Evolutionary conservation across 2,797 vertebrate species (phyloP), one percentile per base, ranked within the genome.

Genomic region (Zonotrichia albicollis): DNA sequence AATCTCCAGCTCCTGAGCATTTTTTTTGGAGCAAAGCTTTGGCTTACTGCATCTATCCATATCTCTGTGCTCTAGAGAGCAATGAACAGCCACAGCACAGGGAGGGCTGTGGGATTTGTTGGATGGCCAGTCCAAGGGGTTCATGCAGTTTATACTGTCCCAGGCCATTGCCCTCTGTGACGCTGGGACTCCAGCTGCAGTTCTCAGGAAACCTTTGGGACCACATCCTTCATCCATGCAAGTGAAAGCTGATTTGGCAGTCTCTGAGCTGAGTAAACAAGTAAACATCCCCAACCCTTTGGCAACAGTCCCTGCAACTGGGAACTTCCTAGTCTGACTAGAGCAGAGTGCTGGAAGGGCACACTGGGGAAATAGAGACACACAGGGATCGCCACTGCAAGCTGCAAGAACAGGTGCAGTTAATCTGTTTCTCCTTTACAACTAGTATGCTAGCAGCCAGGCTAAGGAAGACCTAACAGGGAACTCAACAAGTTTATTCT

Each of bases 291-390:
- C n/a, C 42, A 89, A 4, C 6, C 16, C 10, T 87, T 54, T 74
- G 73, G 88, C 75, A 90, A 71, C n/a, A 38, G 46, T 21, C 25
- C 34, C 42, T 45, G 76, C 65, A 89, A 83, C 14, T 34, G 26
- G 26, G 42, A 82, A 46, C 10, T 48, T 89, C 36, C 48, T 25
- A 21, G 22, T 58, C 27, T 64, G 57, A 16, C 45, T 78, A 82
- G 4, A 79, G n/a, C 36, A 67, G 30, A 70, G 58, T 40, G 43
- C 46, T 80, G 50, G 45, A 74, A 72, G 12, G 32, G 40, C 26
- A 64, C 19, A 17, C 0, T 0, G 9, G 32, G 25, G 54, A 87
- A 77, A 75, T 5, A 23, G 2, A 54, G 70, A 46, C 60, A 51
- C 34, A 29, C 6, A 50, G 53, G 34, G 66, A 68, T 48, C 51